Percentiles rank a stretch among this genome's conserved stretches.
Evolutionary conservation across 2,888 invertebrate genomes (phyloP).

Genomic region (Napeogenes sylphis): DNA sequence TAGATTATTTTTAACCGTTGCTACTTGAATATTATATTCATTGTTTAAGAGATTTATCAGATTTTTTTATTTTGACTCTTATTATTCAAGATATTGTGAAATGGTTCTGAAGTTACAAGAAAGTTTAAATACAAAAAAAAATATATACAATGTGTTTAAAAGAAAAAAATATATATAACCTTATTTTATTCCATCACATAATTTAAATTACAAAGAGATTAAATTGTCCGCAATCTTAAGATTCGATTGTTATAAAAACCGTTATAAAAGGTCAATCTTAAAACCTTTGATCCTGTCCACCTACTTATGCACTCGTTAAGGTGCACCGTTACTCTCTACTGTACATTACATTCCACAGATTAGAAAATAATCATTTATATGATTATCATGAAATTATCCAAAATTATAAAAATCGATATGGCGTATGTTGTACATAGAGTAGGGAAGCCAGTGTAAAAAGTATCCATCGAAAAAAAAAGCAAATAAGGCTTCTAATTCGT

Average conservation of each 20-base stretch:
- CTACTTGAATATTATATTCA: slow-evolving; percentile 11
- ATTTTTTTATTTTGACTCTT: no score
- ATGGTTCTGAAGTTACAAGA: no score
- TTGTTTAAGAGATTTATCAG: no score
- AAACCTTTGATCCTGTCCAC: slow-evolving; percentile 20
- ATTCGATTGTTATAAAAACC: slow-evolving; percentile 26
- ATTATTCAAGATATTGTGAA: no score
- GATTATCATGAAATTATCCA: no score
- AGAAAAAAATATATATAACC: background rate
- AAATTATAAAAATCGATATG: no score
- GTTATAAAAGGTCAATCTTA: slow-evolving; percentile 27
- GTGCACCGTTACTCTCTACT: slow-evolving; percentile 18
- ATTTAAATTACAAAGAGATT: slow-evolving; percentile 27
- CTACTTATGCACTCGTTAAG: slow-evolving; percentile 17
- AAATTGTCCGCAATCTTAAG: slow-evolving; percentile 23
- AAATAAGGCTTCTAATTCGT: no score
- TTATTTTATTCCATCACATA: slow-evolving; percentile 7
- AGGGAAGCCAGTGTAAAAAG: no score
- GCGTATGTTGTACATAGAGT: no score
- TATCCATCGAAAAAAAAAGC: no score
- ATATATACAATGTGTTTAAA: no score
- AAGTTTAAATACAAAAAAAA: no score
- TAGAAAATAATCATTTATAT: background rate
- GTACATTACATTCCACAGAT: slow-evolving; percentile 10
- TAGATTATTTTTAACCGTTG: slow-evolving; percentile 24